Evolutionary conservation across 2,888 invertebrate genomes (phyloP), one percentile per base, ranked within the genome.

Genomic region (Pollenia griseotomentosa): DNA sequence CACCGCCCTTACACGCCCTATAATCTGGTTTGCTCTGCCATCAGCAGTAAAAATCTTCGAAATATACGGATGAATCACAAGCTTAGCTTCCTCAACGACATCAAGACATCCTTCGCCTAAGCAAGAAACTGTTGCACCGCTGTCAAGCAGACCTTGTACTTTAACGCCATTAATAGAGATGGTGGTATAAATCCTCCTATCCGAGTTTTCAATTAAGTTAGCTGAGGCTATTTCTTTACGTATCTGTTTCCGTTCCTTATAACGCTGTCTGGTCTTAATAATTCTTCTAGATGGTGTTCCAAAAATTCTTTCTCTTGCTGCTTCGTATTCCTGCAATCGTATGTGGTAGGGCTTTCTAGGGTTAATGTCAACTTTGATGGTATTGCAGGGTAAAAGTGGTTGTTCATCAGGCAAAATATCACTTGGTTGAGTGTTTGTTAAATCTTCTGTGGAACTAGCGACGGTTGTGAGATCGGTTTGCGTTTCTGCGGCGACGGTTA

Each of bases 41-140:
- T 82, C 82, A 10, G 74, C 82, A 11, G 68, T 75, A 10, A 42
- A 14, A 11, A 83, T 55, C 8, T 10, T 12, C 6, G 81, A 71
- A 2, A 12, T 12, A 16, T 12, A 81, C 7, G 44, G 51, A 19
- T 57, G 14, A 1, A 81, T 55, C 2, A 40, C n/a, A 12, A 75
- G 10, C 16, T 44, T 51, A 2, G 63, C 33, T 9, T 46, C 46
- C 8, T 70, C 42, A 0, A 40, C 70, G n/a, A 83, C 16, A 12
- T 83, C 82, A 1, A 57, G 14, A 44, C 83, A 75, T 7, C 59
- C 68, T 19, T 75, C 46, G 4, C 66, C 68, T 10, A 82, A 14
- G 40, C 59, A 46, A 3, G 75, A 57, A 2, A 82, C 82, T 0
- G 82, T 75, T 2, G 74, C 74, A 0, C 82, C 82, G 7, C 61